Conservation (phyloP, 2,888 invertebrate species). For the Epirrita christyi region DNA sequence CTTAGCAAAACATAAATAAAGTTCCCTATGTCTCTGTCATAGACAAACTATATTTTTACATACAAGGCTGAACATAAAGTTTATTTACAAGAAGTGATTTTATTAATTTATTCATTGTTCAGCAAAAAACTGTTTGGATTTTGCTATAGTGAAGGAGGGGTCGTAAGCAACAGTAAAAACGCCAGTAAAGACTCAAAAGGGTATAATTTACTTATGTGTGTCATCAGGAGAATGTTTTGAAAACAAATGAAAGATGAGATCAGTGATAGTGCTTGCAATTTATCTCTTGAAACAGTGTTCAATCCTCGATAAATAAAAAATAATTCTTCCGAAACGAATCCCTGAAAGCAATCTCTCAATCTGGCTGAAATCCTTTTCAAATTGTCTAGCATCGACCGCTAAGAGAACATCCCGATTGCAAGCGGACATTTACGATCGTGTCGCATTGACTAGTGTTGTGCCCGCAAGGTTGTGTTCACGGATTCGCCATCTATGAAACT, state of each 20-base stretch:
- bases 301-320: constrained; percentile 4
- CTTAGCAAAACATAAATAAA: not conserved
- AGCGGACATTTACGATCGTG: constrained; percentile 29
- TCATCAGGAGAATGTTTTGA: too few species aligned
- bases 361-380: constrained; percentile 21
- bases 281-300: too few species aligned
- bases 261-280: too few species aligned
- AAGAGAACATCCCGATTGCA: constrained; percentile 17
- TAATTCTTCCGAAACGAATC: not conserved
- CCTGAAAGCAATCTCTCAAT: constrained; percentile 9
- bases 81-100: constrained; percentile 10
- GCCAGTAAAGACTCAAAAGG: too few species aligned
- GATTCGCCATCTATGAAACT: too few species aligned
- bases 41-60: not conserved
- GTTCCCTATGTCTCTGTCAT: not conserved
- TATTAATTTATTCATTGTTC: constrained; percentile 18
- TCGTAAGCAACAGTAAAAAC: too few species aligned
- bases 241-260: too few species aligned
- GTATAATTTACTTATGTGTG: too few species aligned
- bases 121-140: constrained; percentile 7
- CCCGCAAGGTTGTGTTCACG: constrained; percentile 10
- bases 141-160: not conserved
- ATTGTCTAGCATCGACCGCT: not conserved
- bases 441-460: constrained; percentile 27
- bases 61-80: constrained; percentile 24